phyloP scores from a whole-genome alignment of 2,888 invertebrate genomes.

The Gymnosoma rotundatum region DNA sequence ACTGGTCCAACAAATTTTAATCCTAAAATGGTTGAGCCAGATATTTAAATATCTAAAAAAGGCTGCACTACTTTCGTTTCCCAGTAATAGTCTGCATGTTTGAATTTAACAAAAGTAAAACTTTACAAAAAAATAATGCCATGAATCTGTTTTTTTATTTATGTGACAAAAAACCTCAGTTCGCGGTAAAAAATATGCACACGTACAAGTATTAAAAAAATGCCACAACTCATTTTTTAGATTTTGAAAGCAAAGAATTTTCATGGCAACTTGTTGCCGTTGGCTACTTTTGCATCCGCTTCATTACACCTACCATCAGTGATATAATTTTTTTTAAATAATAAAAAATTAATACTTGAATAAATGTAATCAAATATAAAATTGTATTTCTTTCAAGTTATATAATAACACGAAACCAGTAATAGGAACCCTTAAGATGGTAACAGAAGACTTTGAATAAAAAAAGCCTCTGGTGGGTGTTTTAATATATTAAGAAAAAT shows the following conservation, averaged over 20 bases:
- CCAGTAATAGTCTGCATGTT: too few relatives aligned
- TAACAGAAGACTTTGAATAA: conserved; percentile 22
- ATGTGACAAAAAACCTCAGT: background rate
- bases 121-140: too few relatives aligned
- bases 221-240: background rate
- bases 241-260: background rate
- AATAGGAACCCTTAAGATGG: conserved; percentile 10
- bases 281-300: conserved; percentile 2
- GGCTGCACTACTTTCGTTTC: too few relatives aligned
- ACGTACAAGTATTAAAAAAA: background rate
- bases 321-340: conserved; percentile 19
- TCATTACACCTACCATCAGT: conserved; percentile 2
- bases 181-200: background rate
- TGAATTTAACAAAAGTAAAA: too few relatives aligned
- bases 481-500: too few relatives aligned
- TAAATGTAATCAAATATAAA: conserved; percentile 9
- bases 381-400: conserved; percentile 10
- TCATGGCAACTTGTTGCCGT: conserved; percentile 23
- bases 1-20: too few relatives aligned
- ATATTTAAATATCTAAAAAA: too few relatives aligned
- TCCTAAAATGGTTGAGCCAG: too few relatives aligned
- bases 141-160: background rate
- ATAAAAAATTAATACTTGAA: conserved; percentile 1
- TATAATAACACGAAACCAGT: conserved; percentile 34
- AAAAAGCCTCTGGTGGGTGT: background rate